These are phyloP conservation scores for Dicentrarchus labrax DNA, from an alignment of 2,113 vertebrate genomes.

Conservation along the genomic window DNA sequence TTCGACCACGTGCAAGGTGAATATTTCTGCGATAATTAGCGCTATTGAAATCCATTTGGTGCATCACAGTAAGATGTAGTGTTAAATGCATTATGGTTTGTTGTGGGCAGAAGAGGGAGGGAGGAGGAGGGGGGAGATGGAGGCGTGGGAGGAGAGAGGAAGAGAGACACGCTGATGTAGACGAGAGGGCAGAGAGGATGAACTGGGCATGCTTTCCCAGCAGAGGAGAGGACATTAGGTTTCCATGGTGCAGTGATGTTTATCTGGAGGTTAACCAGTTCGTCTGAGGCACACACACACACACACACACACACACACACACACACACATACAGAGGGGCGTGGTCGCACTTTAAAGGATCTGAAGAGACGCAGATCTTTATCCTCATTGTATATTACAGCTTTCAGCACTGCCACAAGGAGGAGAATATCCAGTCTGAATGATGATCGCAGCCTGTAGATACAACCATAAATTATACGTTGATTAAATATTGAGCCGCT, in stretches of 20 bases:
- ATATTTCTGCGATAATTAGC: constrained; percentile 11
- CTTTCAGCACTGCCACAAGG: too few relatives aligned
- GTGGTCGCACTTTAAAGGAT: not conserved
- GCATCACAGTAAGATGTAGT: not conserved
- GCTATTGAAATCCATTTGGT: constrained; percentile 7
- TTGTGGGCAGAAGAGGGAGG: not conserved
- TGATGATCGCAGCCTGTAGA: too few relatives aligned
- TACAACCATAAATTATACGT: too few relatives aligned
- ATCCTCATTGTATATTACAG: too few relatives aligned
- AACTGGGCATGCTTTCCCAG: not conserved
- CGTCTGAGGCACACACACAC: not conserved
- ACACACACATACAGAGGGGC: too few relatives aligned
- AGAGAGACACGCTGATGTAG: not conserved
- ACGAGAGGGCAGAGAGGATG: not conserved
- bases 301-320: not conserved
- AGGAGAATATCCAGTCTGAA: too few relatives aligned
- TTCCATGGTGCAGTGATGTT: not conserved
- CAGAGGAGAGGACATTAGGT: constrained; percentile 12
- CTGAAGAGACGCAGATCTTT: not conserved
- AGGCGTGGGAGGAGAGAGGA: not conserved
- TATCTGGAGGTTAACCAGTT: not conserved
- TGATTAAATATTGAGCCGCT: too few relatives aligned
- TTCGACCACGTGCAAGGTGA: not conserved
- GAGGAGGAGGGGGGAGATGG: not conserved
- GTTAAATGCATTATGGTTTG: not conserved